Conservation (phyloP, 2,888 invertebrate species). For the Gryllus longicercus region DNA sequence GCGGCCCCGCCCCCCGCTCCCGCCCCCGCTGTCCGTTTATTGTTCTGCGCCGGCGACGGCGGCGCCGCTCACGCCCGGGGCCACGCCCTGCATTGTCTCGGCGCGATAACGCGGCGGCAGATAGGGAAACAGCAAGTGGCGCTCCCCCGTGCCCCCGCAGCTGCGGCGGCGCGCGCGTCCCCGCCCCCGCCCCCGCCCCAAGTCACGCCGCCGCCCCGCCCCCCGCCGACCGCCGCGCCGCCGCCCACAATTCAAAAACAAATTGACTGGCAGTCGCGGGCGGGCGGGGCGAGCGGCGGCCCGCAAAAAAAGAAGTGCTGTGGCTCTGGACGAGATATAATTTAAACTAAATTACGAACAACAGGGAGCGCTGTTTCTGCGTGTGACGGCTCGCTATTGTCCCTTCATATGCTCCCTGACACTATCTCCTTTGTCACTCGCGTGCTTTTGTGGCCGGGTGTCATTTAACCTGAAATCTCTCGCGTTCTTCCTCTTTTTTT, state of each 20-base stretch:
- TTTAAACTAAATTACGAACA: slow-evolving; percentile 17
- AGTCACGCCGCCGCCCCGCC: too few relatives aligned
- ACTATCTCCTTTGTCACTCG: slow-evolving; percentile 10
- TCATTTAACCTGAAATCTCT: slow-evolving; percentile 17
- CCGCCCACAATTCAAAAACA: slow-evolving; percentile 3
- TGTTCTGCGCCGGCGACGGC: not conserved
- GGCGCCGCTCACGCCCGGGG: not conserved
- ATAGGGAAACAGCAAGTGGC: not conserved
- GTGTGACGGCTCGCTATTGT: not conserved
- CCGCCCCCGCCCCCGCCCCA: too few relatives aligned
- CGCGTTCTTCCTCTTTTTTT: not conserved
- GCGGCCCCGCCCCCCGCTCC: too few relatives aligned
- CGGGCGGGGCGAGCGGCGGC: not conserved
- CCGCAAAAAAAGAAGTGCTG: not conserved
- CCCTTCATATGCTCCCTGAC: slow-evolving; percentile 17
- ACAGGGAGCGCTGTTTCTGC: slow-evolving; percentile 17
- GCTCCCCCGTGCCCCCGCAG: not conserved
- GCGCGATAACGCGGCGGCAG: not conserved
- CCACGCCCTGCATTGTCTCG: not conserved
- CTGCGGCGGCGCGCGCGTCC: too few relatives aligned
- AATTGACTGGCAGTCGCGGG: not conserved
- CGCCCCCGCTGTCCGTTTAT: too few relatives aligned
- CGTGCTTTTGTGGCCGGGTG: slow-evolving; percentile 9
- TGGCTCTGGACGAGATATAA: not conserved
- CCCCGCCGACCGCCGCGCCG: too few relatives aligned